Evolutionary conservation across 2,888 invertebrate genomes (phyloP).

Genomic region (Leucophora obtusa): DNA sequence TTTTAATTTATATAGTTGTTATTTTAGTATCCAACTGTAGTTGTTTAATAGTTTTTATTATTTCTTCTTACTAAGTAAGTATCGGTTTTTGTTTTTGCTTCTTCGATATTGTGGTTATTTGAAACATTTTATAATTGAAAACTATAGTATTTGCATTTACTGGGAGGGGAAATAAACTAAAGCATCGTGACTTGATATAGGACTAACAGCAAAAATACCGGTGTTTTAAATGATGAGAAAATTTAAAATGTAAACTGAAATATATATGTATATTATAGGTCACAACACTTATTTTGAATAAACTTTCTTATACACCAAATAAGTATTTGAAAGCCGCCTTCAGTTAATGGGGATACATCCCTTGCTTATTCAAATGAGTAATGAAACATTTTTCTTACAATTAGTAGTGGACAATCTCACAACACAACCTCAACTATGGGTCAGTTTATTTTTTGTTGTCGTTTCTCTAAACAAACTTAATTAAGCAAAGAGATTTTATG

Average conservation of each 20-base stretch:
- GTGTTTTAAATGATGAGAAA: too few species aligned
- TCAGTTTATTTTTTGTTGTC: neutral
- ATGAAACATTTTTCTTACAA: slow-evolving; percentile 30
- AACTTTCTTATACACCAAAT: too few species aligned
- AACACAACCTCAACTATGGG: slow-evolving; percentile 1
- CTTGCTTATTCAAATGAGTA: slow-evolving; percentile 21
- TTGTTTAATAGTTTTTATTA: slow-evolving; percentile 33
- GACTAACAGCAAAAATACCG: too few species aligned
- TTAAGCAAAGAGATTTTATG: slow-evolving; percentile 56
- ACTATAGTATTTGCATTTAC: slow-evolving; percentile 41
- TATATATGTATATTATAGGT: too few species aligned
- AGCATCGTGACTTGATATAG: neutral
- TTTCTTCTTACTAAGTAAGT: slow-evolving; percentile 17
- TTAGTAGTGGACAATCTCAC: neutral
- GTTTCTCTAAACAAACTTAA: slow-evolving; percentile 37
- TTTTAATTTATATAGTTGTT: slow-evolving; percentile 61
- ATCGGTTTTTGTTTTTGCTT: slow-evolving; percentile 29
- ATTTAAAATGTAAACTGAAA: too few species aligned
- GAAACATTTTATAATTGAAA: slow-evolving; percentile 49
- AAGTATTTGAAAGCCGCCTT: neutral
- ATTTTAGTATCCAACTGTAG: slow-evolving; percentile 35
- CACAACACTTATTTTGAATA: too few species aligned
- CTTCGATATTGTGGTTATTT: slow-evolving; percentile 32
- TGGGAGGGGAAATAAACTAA: neutral
- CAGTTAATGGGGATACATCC: slow-evolving; percentile 17